Evolutionary conservation across 2,113 vertebrate species (phyloP), one percentile per base, ranked within the genome.

Genomic region (Phyllostomus discolor): DNA sequence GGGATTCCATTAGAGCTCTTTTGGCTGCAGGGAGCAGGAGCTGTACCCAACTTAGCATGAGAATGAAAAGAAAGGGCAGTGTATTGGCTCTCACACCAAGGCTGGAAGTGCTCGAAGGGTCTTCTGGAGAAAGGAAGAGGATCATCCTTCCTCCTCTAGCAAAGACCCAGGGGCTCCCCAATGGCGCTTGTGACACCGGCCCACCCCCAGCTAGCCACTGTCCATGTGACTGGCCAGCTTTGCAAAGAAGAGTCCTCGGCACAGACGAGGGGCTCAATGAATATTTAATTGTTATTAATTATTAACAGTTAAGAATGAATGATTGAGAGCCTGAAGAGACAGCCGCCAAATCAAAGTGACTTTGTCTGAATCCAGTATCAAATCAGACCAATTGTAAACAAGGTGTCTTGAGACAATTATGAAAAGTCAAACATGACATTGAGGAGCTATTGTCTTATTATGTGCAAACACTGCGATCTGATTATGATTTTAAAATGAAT

Each of bases 361-460:
- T 4, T 86, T 82, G 79, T 83, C 35, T 83, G 88, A 91, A 79
- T 94, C 72, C 85, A 52, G 14, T 73, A 67, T 89, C 86, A 91
- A 91, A 59, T 57, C 79, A 97, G 83, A 70, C 64, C 76, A 88
- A 75, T 64, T 92, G 90, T 81, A 11, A 83, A 94, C 91, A 95
- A 89, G 62, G 73, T 43, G 50, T 88, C 94, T 87, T 85, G 86
- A 95, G 80, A 95, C 70, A 96, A 93, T 91, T 85, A 94, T 82
- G 79, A 87, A 94, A 89, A 93, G 88, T 57, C 69, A 70, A 94
- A 95, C 72, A 95, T 41, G 64, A 73, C 73, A 93, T 91, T 94
- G 96, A 95, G 78, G 35, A 87, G 90, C 88, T 94, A 62, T 62
- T 95, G 66, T 94, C 92, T 94, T 94, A 93, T 85, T 93, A 64